These are phyloP conservation scores for Tribolium madens DNA, from an alignment of 1,140 invertebrate genomes.

Conservation along the genomic window DNA sequence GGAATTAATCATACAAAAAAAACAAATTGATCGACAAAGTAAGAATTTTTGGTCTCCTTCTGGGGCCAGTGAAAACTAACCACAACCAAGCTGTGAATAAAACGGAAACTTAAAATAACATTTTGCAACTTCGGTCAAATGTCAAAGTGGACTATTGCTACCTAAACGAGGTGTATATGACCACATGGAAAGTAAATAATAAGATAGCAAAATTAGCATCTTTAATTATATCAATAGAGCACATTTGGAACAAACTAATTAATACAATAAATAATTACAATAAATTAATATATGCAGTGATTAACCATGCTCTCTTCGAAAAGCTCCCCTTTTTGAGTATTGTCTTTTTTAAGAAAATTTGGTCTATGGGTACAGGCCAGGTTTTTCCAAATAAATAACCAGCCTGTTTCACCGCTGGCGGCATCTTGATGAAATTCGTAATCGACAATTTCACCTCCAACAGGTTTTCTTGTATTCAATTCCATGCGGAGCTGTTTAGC, in stretches of 20 bases:
- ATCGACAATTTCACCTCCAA: constrained; percentile 16
- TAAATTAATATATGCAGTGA: constrained; percentile 11
- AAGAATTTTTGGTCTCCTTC: constrained; percentile 9
- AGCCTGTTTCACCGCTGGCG: constrained; percentile 8
- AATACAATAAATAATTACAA: neutral
- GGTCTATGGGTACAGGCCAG: neutral
- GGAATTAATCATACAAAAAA: constrained; percentile 29
- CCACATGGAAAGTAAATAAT: constrained; percentile 32
- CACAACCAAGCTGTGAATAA: constrained; percentile 13
- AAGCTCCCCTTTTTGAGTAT: constrained; percentile 5
- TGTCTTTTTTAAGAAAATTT: constrained; percentile 21
- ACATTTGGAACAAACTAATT: too few relatives aligned
- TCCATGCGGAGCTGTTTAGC: neutral
- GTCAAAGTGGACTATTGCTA: neutral
- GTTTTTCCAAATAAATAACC: constrained; percentile 20
- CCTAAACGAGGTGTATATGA: neutral
- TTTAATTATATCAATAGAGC: constrained; percentile 13
- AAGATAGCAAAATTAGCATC: constrained; percentile 28
- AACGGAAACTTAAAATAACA: constrained; percentile 18
- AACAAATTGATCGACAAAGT: constrained; percentile 11
- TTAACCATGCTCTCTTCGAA: constrained; percentile 20
- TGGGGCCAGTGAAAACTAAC: neutral
- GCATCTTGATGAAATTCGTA: constrained; percentile 8
- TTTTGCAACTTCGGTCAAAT: constrained; percentile 19
- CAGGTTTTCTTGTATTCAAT: constrained; percentile 18